Percentiles rank a stretch among this genome's conserved stretches.
Evolutionary conservation across 2,888 invertebrate genomes (phyloP).

Genomic region (Leptinotarsa peninsularis): DNA sequence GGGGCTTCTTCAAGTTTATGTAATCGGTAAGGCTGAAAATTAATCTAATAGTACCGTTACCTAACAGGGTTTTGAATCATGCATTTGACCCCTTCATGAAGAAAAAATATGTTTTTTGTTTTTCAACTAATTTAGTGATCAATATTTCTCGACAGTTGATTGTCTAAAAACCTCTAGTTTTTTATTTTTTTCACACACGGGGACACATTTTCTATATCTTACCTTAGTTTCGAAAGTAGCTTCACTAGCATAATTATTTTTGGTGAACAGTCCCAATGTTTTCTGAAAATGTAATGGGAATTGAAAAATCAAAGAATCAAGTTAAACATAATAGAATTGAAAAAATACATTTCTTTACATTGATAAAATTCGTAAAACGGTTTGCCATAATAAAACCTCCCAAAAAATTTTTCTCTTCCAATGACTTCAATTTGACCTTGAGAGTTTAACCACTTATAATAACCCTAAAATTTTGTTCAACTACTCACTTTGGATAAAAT

Average conservation of each 20-base stretch:
- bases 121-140: background rate
- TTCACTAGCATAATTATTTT: conserved; percentile 71
- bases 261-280: conserved; percentile 57
- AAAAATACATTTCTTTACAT: conserved; percentile 47
- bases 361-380: conserved; percentile 49
- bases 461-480: conserved; percentile 36
- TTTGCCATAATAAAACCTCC: conserved; percentile 50
- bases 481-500: conserved; percentile 67
- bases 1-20: conserved; percentile 92
- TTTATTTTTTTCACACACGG: background rate
- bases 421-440: conserved; percentile 58
- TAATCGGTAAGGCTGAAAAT: conserved; percentile 83
- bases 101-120: background rate
- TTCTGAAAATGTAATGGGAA: conserved; percentile 57
- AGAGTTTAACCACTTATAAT: conserved; percentile 20
- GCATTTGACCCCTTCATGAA: background rate
- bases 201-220: conserved; percentile 25
- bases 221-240: conserved; percentile 74
- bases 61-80: conserved; percentile 2
- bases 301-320: conserved; percentile 1
- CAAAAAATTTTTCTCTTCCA: conserved; percentile 32
- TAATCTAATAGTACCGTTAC: background rate
- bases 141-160: background rate
- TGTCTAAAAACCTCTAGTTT: background rate
- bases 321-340: conserved; percentile 17